Percentiles rank a stretch among this genome's conserved stretches.
phyloP scores from a whole-genome alignment of 2,113 vertebrate species.

The Apus apus region DNA sequence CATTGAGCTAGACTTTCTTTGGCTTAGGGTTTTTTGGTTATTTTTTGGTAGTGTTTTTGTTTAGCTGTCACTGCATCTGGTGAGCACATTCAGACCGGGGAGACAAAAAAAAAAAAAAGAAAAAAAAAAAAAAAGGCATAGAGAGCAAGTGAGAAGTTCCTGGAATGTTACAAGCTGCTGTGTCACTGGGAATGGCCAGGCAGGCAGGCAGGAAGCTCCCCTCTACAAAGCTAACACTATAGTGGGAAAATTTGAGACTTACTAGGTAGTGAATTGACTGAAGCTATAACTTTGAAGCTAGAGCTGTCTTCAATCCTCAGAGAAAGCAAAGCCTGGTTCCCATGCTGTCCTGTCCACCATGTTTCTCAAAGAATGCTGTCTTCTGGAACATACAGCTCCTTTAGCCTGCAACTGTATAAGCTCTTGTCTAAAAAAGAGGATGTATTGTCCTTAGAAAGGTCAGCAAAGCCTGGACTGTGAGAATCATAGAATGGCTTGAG shows the following conservation, averaged over 20 bases:
- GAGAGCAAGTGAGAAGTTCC: conserved; percentile 40
- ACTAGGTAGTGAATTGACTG: background rate
- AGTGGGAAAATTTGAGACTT: conserved; percentile 72
- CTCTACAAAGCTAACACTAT: background rate
- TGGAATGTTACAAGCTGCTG: conserved; percentile 68
- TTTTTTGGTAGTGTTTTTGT: background rate
- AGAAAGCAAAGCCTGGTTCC: background rate
- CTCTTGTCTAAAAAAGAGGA: background rate
- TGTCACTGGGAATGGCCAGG: conserved; percentile 70
- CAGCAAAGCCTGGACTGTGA: background rate
- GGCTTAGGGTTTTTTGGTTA: background rate
- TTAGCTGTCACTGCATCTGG: conserved; percentile 47
- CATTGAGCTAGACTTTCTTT: background rate
- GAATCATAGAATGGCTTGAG: too few species aligned
- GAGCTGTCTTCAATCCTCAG: background rate
- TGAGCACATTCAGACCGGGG: conserved; percentile 52
- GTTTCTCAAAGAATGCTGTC: background rate
- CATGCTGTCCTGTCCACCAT: background rate
- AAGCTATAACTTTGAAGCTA: background rate
- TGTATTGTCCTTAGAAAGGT: background rate
- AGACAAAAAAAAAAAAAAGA: background rate
- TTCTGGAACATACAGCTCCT: background rate
- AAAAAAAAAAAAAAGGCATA: background rate
- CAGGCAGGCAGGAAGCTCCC: conserved; percentile 20
- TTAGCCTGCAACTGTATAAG: background rate